Percentiles rank a stretch among this genome's conserved stretches.
Conservation (phyloP, 2,797 vertebrate genomes). For the Nyctalus aviator region DNA sequence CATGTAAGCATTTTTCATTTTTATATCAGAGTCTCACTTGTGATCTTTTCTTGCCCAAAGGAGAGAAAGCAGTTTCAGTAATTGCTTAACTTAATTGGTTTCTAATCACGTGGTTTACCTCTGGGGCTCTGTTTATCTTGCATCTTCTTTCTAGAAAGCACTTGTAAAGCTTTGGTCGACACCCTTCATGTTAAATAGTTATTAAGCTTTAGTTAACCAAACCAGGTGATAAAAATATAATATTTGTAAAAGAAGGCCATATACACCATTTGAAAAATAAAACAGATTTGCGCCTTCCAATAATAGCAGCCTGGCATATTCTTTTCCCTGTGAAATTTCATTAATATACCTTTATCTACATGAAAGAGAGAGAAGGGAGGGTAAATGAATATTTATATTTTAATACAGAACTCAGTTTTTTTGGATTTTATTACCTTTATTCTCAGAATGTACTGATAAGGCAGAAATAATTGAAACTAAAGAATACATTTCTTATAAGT, state of each 20-base stretch:
- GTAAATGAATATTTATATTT: too few relatives aligned
- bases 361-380: too few relatives aligned
- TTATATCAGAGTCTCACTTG: constrained; percentile 71
- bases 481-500: constrained; percentile 51
- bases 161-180: constrained; percentile 60
- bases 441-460: constrained; percentile 54
- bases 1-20: constrained; percentile 77
- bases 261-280: constrained; percentile 72
- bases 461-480: constrained; percentile 64
- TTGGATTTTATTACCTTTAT: constrained; percentile 59
- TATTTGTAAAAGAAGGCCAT: constrained; percentile 59
- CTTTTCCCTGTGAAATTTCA: constrained; percentile 40
- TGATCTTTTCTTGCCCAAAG: constrained; percentile 74
- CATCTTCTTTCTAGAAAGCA: constrained; percentile 77
- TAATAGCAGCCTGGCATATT: constrained; percentile 53
- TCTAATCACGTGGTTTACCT: constrained; percentile 79
- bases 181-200: constrained; percentile 67
- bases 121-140: constrained; percentile 77
- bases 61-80: constrained; percentile 74
- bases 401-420: constrained; percentile 57
- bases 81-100: constrained; percentile 82
- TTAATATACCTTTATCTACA: constrained; percentile 53
- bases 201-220: constrained; percentile 65
- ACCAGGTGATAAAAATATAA: constrained; percentile 58
- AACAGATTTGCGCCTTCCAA: constrained; percentile 42